Evolutionary conservation across 2,113 vertebrate genomes (phyloP).

Genomic region (Laterallus jamaicensis): DNA sequence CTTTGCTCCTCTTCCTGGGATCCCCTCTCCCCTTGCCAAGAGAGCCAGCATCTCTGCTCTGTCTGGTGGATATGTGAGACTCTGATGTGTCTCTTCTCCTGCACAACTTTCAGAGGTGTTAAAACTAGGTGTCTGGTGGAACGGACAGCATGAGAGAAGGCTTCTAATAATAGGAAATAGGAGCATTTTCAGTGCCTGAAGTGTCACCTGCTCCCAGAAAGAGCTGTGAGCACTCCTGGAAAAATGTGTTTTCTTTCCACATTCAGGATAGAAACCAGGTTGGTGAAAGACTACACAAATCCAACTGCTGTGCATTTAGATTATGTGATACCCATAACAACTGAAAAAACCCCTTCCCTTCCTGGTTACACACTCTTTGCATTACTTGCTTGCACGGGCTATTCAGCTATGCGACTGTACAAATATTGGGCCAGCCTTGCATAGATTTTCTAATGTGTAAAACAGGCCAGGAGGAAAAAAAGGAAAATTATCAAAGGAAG

Average conservation of each 20-base stretch:
- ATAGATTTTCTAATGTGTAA: background rate
- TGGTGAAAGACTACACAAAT: background rate
- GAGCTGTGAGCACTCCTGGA: background rate
- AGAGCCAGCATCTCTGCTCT: background rate
- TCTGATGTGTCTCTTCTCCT: background rate
- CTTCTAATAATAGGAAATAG: background rate
- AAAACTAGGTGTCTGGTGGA: background rate
- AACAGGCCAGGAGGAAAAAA: background rate
- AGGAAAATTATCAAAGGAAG: background rate
- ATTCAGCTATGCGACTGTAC: background rate
- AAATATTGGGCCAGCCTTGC: background rate
- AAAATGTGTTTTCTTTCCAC: background rate
- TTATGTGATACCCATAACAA: background rate
- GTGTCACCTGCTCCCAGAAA: background rate
- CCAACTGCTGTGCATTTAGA: background rate
- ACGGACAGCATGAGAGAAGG: background rate
- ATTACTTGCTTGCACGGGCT: background rate
- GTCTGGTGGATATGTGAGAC: background rate
- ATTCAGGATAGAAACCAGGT: background rate
- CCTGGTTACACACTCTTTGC: background rate
- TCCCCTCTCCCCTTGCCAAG: background rate
- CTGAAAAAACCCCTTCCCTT: background rate
- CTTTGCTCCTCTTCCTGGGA: background rate
- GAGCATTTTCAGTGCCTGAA: background rate
- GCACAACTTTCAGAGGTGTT: background rate